Percentiles rank a stretch among this genome's conserved stretches.
Evolutionary conservation across 2,888 invertebrate species (phyloP).

Genomic region (Synergus laeviventris): DNA sequence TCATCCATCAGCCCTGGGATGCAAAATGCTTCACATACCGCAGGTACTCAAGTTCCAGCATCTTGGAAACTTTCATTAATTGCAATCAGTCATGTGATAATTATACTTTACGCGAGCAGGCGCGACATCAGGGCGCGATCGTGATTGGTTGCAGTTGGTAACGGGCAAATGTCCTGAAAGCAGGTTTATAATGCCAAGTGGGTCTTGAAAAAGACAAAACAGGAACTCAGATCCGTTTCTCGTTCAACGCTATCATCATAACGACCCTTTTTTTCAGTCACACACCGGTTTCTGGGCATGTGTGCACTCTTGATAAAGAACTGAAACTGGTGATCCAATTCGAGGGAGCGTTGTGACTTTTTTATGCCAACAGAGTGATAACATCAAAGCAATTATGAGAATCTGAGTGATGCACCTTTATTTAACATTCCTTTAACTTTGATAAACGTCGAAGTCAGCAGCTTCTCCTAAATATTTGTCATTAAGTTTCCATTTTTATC

Average conservation of each 20-base stretch:
- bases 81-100: background rate
- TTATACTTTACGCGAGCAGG: constrained; percentile 11
- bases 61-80: constrained; percentile 18
- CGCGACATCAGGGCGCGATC: constrained; percentile 13
- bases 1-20: constrained; percentile 10
- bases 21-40: background rate
- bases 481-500: background rate
- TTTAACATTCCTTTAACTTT: background rate
- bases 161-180: constrained; percentile 14
- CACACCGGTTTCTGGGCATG: constrained; percentile 24
- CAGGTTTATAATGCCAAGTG: constrained; percentile 31
- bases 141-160: constrained; percentile 18
- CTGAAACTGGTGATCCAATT: constrained; percentile 5
- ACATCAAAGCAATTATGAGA: background rate
- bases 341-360: background rate
- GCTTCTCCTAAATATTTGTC: background rate
- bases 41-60: background rate
- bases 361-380: background rate
- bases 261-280: constrained; percentile 1
- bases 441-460: background rate
- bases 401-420: background rate
- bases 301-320: background rate
- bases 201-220: constrained; percentile 24
- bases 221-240: constrained; percentile 16
- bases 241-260: constrained; percentile 12